These are phyloP conservation scores for Rhopalosiphum maidis DNA, from an alignment of 1,140 invertebrate species.

Conservation along the genomic window DNA sequence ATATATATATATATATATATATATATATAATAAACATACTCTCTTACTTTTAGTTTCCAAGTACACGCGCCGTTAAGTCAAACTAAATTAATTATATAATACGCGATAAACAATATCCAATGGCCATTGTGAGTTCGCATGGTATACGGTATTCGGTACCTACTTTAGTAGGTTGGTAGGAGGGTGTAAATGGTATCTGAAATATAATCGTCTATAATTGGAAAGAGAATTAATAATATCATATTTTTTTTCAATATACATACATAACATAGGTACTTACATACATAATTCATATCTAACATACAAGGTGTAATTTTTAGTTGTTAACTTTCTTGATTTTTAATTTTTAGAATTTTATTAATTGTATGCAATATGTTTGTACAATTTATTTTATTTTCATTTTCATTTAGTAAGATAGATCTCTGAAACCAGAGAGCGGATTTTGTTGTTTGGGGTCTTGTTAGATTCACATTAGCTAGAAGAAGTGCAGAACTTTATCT, in stretches of 20 bases:
- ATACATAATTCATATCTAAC: too few species aligned
- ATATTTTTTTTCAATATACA: background rate
- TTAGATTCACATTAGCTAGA: too few species aligned
- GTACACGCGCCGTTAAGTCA: constrained; percentile 53
- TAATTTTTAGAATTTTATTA: too few species aligned
- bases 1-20: background rate
- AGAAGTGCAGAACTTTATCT: too few species aligned
- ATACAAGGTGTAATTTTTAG: background rate
- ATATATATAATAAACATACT: background rate
- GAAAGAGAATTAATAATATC: background rate
- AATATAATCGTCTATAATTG: background rate
- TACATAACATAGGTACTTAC: background rate
- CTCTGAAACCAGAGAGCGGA: too few species aligned
- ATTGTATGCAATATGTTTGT: too few species aligned
- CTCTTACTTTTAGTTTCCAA: constrained; percentile 31
- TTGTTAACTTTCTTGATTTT: background rate
- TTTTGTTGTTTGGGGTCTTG: too few species aligned
- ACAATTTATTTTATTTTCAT: too few species aligned
- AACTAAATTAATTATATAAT: constrained; percentile 55
- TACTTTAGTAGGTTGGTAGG: background rate
- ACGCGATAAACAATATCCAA: constrained; percentile 32
- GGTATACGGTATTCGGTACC: too few species aligned
- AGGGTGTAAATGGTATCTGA: background rate
- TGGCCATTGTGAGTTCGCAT: background rate
- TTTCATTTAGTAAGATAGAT: too few species aligned